Evolutionary conservation across 2,113 vertebrate genomes (phyloP), one percentile per base, ranked within the genome.

Genomic region (Actenoides hombroni): DNA sequence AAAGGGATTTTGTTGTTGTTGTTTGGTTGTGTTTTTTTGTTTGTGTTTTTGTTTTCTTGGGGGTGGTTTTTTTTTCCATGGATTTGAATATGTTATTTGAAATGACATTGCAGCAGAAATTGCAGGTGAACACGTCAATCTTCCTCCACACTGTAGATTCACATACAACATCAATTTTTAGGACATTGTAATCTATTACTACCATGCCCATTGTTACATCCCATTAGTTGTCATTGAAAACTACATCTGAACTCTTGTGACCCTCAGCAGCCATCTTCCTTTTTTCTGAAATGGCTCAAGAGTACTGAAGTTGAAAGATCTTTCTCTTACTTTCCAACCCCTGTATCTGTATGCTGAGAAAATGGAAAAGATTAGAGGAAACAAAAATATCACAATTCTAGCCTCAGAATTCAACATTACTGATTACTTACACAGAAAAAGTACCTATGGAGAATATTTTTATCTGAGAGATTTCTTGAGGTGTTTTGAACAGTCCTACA

Each of bases 321-420:
- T 44, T 84, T 73, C 54, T 80, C 13, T 19, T 42, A 42, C 6
- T 3, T 49, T 80, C 24, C 18, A 64, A 11, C 1, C 1, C 3
- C 9, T 35, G 1, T 31, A 68, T 26, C 26, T 59, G 12, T 35
- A 37, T 14, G 10, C 16, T 46, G 3, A 74, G 8, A 86, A 77
- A 88, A 0, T 28, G 11, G 23, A 88, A 78, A 78, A 8, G 6
- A 54, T 53, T 35, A 54, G 13, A 80, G 13, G 25, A 57, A 79
- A 64, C 0, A 65, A 69, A 79, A 5, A 0, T 1, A 65, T 23
- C 11, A 21, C 2, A 17, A 29, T 42, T 78, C 20, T 46, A 39
- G 20, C 3, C 11, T 64, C 23, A 83, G 26, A 76, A 93, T 60
- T 76, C 29, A 83, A 25, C 2, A 53, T 83, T 42, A 51, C 2